Conservation (phyloP, 2,113 vertebrate species). For the Alethe castanea region DNA sequence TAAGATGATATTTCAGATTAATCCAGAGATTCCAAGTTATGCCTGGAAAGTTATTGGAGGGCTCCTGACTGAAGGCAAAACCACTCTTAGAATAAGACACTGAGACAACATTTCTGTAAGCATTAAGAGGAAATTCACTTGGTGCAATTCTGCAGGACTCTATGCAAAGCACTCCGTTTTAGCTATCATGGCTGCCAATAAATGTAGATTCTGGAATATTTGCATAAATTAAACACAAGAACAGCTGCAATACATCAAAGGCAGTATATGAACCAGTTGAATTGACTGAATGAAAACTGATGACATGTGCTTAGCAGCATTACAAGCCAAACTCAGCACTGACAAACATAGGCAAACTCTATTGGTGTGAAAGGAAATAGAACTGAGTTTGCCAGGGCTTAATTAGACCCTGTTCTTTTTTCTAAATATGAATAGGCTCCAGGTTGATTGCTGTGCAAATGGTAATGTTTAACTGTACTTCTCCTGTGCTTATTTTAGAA, state of each 20-base stretch:
- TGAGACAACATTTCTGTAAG: neutral
- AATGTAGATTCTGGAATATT: slow-evolving; percentile 27
- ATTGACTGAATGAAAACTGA: slow-evolving; percentile 47
- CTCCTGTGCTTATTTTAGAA: slow-evolving; percentile 50
- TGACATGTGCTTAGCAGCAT: slow-evolving; percentile 16
- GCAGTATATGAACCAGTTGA: slow-evolving; percentile 35
- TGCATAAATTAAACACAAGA: slow-evolving; percentile 53
- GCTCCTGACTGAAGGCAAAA: neutral
- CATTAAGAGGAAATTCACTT: neutral
- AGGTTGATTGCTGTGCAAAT: slow-evolving; percentile 36
- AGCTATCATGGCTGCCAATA: slow-evolving; percentile 6
- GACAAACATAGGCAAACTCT: slow-evolving; percentile 13
- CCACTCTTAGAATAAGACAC: neutral
- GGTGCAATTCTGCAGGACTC: neutral
- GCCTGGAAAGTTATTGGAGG: neutral
- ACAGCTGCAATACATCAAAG: slow-evolving; percentile 61
- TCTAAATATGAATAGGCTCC: slow-evolving; percentile 11
- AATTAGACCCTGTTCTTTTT: slow-evolving; percentile 9
- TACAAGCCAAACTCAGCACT: slow-evolving; percentile 6
- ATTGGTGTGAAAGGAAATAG: neutral
- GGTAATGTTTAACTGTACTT: neutral
- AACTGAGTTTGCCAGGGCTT: neutral
- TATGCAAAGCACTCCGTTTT: neutral
- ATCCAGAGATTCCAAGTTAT: neutral
- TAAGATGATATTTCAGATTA: neutral